A percentile compares a stretch with the other conserved stretches of the same genome.
phyloP scores from a whole-genome alignment of 2,113 vertebrate species.

The Progne subis region DNA sequence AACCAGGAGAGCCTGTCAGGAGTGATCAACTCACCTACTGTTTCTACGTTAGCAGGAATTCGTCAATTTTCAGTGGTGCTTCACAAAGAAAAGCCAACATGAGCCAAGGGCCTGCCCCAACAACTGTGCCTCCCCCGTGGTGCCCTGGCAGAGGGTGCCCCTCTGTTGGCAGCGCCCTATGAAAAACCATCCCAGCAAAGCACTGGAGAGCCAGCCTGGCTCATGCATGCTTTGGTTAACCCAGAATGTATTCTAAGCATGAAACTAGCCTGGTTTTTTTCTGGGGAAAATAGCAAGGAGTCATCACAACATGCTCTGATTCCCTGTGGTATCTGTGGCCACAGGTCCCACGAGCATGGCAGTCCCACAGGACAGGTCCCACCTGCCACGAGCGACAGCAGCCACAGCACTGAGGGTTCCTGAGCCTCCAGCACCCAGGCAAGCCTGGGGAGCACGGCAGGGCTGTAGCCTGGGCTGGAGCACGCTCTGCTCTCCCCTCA shows the following conservation, averaged over 20 bases:
- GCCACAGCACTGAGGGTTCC: background rate
- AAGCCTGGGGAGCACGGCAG: background rate
- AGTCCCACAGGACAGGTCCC: background rate
- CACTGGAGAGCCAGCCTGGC: background rate
- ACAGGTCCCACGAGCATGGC: background rate
- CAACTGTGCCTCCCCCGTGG: background rate
- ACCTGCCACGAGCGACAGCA: background rate
- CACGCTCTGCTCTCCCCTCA: accelerated
- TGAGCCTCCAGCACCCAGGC: background rate
- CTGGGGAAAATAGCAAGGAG: background rate
- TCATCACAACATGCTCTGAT: background rate
- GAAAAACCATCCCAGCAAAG: background rate
- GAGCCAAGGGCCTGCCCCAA: background rate
- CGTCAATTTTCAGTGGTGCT: background rate
- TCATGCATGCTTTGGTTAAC: accelerated
- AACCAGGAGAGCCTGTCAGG: no score
- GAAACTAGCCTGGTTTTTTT: background rate
- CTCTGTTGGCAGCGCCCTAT: background rate
- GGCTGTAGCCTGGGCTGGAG: background rate
- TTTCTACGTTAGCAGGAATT: background rate
- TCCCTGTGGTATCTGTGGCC: background rate
- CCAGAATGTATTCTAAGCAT: accelerated
- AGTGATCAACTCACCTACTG: accelerated
- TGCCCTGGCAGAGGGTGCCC: background rate
- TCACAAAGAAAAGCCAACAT: background rate